phyloP scores from a whole-genome alignment of 2,888 invertebrate species.

The Scaptomyza reducta region DNA sequence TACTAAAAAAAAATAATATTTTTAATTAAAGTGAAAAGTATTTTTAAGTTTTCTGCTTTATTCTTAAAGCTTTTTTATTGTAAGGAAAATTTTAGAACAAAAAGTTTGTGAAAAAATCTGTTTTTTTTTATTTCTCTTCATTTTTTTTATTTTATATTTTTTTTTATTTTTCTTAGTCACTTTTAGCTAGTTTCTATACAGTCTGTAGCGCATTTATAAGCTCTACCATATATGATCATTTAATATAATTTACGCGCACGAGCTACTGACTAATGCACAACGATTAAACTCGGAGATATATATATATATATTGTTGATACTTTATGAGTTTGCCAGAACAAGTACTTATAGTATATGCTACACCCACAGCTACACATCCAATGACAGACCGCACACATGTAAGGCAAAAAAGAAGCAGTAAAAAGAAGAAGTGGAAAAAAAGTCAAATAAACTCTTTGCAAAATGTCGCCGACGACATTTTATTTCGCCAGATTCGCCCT shows the following conservation, averaged over 20 bases:
- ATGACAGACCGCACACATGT: conserved; percentile 43
- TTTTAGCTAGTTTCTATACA: not conserved
- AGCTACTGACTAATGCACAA: conserved; percentile 68
- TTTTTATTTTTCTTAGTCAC: too few relatives aligned
- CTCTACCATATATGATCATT: not conserved
- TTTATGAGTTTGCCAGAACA: conserved; percentile 6
- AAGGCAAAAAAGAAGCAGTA: conserved; percentile 14
- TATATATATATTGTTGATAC: conserved; percentile 4
- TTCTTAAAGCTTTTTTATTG: too few relatives aligned
- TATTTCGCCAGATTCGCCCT: conserved; percentile 83
- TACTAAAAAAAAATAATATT: too few relatives aligned
- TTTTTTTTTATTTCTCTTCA: too few relatives aligned
- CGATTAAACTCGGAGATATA: not conserved
- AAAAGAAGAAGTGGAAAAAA: not conserved
- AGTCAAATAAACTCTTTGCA: conserved; percentile 58
- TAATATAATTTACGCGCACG: conserved; percentile 20
- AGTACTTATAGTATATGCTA: conserved; percentile 1
- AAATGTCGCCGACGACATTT: conserved; percentile 84
- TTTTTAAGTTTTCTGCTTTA: too few relatives aligned
- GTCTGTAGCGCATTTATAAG: conserved; percentile 12
- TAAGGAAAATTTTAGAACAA: too few relatives aligned
- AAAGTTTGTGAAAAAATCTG: too few relatives aligned
- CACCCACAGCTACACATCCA: conserved; percentile 37
- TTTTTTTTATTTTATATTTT: too few relatives aligned
- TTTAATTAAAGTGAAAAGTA: too few relatives aligned